Conservation (phyloP, 2,113 vertebrate genomes). For the Periophthalmodon schlosseri region DNA sequence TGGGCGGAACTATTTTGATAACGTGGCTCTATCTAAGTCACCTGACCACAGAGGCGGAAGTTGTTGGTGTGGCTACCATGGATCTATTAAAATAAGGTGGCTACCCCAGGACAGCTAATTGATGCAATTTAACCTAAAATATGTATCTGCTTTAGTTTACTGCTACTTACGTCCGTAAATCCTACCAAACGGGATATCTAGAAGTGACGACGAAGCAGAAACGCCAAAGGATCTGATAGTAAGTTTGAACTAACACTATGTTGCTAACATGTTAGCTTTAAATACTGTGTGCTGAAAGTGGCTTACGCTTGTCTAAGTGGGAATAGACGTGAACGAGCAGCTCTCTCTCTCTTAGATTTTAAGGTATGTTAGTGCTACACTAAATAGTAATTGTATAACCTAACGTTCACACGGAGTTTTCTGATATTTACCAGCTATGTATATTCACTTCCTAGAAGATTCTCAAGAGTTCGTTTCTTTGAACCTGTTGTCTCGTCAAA, state of each 20-base stretch:
- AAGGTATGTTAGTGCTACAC: not conserved
- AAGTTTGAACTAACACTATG: not conserved
- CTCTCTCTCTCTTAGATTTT: not conserved
- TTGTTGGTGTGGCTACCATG: not conserved
- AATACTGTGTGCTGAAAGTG: not conserved
- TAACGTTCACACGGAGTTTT: not conserved
- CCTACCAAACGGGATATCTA: slow-evolving; percentile 10
- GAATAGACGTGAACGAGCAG: not conserved
- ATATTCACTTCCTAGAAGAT: not conserved
- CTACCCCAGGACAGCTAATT: not conserved
- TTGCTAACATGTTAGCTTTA: not conserved
- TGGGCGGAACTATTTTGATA: too few species aligned
- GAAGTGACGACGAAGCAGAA: not conserved
- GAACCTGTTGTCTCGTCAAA: too few species aligned
- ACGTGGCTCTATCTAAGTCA: slow-evolving; percentile 5
- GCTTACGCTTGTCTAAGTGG: not conserved
- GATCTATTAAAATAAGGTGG: too few species aligned
- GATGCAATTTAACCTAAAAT: not conserved
- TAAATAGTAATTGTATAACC: not conserved
- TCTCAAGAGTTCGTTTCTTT: too few species aligned
- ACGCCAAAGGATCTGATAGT: not conserved
- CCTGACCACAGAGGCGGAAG: slow-evolving; percentile 21
- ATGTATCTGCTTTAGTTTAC: not conserved
- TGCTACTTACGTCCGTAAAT: not conserved
- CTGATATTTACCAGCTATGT: not conserved